A percentile compares a stretch with the other conserved stretches of the same genome.
phyloP scores from a whole-genome alignment of 2,888 invertebrate genomes.

The Lasioglossum pauxillum region DNA sequence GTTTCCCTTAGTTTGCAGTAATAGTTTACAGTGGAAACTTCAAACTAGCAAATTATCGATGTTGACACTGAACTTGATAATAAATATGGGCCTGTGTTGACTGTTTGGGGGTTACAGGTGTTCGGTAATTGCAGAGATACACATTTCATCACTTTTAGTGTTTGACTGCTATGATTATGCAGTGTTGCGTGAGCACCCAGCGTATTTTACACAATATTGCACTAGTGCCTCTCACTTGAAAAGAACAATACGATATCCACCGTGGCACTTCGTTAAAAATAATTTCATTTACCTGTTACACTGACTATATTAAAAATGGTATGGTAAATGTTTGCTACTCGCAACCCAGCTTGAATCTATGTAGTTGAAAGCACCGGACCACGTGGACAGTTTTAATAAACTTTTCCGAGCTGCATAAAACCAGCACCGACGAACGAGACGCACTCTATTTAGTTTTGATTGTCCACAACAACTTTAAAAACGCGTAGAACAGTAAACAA shows the following conservation, averaged over 20 bases:
- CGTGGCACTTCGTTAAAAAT: not conserved
- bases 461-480: not conserved
- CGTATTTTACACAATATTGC: not conserved
- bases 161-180: not conserved
- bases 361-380: not conserved
- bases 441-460: not conserved
- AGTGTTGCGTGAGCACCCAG: not conserved
- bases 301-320: not conserved
- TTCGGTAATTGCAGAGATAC: not conserved
- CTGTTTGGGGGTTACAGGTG: not conserved
- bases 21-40: not conserved
- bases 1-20: not conserved
- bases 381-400: constrained; percentile 1
- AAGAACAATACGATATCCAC: not conserved
- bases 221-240: not conserved
- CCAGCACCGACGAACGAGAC: not conserved
- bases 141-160: not conserved
- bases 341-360: not conserved
- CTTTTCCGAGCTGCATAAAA: not conserved
- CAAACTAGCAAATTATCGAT: not conserved
- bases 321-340: not conserved
- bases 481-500: not conserved
- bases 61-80: not conserved
- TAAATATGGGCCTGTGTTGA: not conserved
- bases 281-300: not conserved